Percentiles rank a stretch among this genome's conserved stretches.
Conservation (phyloP, 2,888 invertebrate species). For the Drosophila pseudotakahashii region DNA sequence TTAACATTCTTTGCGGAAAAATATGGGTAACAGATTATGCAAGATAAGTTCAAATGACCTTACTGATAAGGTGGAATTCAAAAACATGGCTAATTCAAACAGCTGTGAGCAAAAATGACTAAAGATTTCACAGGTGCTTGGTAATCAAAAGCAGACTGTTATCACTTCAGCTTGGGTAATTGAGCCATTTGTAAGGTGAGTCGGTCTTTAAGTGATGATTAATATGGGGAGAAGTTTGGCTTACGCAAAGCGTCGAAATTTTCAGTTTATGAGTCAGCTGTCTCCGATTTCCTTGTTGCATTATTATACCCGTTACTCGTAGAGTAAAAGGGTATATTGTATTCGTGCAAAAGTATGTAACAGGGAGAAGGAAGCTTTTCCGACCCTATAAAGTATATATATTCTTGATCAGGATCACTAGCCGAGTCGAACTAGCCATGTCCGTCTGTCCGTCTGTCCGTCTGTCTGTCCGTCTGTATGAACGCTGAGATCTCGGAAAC, state of each 20-base stretch:
- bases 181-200: constrained; percentile 11
- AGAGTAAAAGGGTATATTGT: too few species aligned
- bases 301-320: too few species aligned
- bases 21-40: constrained; percentile 21
- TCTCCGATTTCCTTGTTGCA: constrained; percentile 9
- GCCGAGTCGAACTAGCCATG: too few species aligned
- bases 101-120: constrained; percentile 8
- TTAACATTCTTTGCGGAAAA: constrained; percentile 15
- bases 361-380: too few species aligned
- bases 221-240: constrained; percentile 14
- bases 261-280: constrained; percentile 22
- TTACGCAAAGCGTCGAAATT: constrained; percentile 10
- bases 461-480: too few species aligned
- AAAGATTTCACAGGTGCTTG: constrained; percentile 4
- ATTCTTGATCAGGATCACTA: too few species aligned
- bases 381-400: too few species aligned
- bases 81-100: constrained; percentile 3
- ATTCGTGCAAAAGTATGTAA: too few species aligned
- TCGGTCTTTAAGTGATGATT: constrained; percentile 14
- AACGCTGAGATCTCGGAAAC: too few species aligned
- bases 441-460: too few species aligned
- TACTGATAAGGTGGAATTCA: constrained; percentile 16
- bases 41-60: constrained; percentile 22
- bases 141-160: constrained; percentile 8
- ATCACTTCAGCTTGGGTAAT: constrained; percentile 24